A percentile compares a stretch with the other conserved stretches of the same genome.
Conservation (phyloP, 1,140 invertebrate species). For the Diploscapter pachys region DNA sequence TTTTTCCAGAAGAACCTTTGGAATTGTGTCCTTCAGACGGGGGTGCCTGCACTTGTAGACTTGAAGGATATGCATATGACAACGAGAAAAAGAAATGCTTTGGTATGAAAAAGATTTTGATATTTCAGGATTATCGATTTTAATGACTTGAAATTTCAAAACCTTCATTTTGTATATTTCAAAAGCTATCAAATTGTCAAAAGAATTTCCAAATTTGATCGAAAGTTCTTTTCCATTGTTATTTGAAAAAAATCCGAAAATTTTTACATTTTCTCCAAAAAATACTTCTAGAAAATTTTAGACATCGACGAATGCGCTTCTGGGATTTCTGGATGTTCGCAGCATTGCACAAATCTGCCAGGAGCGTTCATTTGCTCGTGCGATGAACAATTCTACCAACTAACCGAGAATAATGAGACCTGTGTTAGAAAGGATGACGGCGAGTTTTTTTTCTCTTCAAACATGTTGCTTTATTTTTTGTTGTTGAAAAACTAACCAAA, state of each 20-base stretch:
- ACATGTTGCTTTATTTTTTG: background rate
- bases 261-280: background rate
- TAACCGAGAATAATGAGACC: slow-evolving; percentile 60
- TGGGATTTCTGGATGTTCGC: slow-evolving; percentile 50
- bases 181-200: no score
- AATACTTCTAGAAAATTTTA: slow-evolving; percentile 23
- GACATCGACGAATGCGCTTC: slow-evolving; percentile 55
- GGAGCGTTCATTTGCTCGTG: slow-evolving; percentile 62
- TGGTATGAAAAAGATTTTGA: slow-evolving; percentile 14
- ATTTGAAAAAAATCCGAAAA: background rate
- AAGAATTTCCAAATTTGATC: slow-evolving; percentile 2
- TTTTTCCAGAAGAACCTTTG: slow-evolving; percentile 20
- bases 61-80: slow-evolving; percentile 28
- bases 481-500: background rate
- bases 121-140: background rate
- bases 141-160: background rate
- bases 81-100: slow-evolving; percentile 32
- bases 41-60: slow-evolving; percentile 29
- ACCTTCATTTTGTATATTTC: no score
- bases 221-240: background rate
- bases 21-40: slow-evolving; percentile 30
- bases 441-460: slow-evolving; percentile 7
- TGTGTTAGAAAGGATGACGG: slow-evolving; percentile 47
- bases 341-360: slow-evolving; percentile 60
- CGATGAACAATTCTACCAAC: slow-evolving; percentile 59